These are phyloP conservation scores for Prochilodus magdalenae DNA, from an alignment of 2,113 vertebrate genomes.

Conservation along the genomic window DNA sequence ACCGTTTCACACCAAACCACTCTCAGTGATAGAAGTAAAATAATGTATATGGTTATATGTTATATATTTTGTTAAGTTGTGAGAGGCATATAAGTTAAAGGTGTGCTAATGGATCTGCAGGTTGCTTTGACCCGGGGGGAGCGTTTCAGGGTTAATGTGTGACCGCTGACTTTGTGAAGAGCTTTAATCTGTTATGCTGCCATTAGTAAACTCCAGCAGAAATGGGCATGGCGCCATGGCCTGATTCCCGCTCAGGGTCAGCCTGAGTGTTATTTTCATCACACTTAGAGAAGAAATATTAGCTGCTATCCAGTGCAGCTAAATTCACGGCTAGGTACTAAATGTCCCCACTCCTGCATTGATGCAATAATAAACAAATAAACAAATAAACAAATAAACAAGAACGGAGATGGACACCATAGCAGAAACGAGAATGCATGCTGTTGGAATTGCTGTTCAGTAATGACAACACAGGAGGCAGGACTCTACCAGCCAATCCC, in stretches of 20 bases:
- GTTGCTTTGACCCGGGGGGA: too few relatives aligned
- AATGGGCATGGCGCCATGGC: background rate
- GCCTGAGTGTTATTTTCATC: constrained; percentile 5
- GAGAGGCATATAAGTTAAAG: too few relatives aligned
- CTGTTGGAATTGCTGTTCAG: too few relatives aligned
- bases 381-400: constrained; percentile 1
- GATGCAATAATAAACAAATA: background rate
- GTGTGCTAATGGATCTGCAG: too few relatives aligned
- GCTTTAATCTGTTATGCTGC: background rate
- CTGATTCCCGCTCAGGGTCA: background rate
- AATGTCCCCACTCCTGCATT: background rate
- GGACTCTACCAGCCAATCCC: background rate
- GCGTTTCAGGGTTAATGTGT: background rate
- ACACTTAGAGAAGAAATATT: background rate
- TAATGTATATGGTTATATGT: too few relatives aligned
- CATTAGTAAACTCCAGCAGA: background rate
- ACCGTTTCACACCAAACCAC: too few relatives aligned
- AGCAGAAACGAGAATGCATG: background rate
- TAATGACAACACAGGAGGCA: too few relatives aligned
- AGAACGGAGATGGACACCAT: background rate
- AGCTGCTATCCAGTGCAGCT: background rate
- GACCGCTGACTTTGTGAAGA: too few relatives aligned
- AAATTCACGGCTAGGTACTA: background rate
- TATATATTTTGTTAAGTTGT: too few relatives aligned
- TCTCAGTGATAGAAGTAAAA: too few relatives aligned